phyloP scores from a whole-genome alignment of 2,113 vertebrate genomes.

The Thermophis baileyi region DNA sequence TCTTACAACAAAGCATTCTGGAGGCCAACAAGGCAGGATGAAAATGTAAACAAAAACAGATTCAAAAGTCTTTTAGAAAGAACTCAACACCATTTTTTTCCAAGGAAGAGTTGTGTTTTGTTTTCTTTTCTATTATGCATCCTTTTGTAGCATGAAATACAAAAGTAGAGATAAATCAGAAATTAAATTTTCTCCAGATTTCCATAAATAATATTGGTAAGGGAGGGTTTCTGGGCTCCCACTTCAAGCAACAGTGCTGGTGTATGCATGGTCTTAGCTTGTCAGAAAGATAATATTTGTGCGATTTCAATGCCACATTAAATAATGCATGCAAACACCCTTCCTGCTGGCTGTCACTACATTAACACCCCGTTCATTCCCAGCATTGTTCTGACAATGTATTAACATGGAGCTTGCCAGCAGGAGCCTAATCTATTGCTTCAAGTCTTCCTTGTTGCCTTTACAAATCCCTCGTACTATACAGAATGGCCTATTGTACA shows the following conservation, averaged over 20 bases:
- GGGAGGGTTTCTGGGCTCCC: not conserved
- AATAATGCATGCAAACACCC: slow-evolving; percentile 21
- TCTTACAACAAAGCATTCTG: not conserved
- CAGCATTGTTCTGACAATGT: not conserved
- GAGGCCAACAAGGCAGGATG: not conserved
- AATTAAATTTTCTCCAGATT: not conserved
- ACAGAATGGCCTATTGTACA: slow-evolving; percentile 6
- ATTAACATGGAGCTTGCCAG: slow-evolving; percentile 18
- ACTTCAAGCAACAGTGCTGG: not conserved
- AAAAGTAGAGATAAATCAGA: not conserved
- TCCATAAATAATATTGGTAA: slow-evolving; percentile 6
- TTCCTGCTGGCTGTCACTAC: slow-evolving; percentile 22
- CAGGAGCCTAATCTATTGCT: slow-evolving; percentile 25
- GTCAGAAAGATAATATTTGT: slow-evolving; percentile 25
- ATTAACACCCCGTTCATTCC: slow-evolving; percentile 26
- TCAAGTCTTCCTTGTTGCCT: slow-evolving; percentile 24
- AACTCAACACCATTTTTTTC: not conserved
- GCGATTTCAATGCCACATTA: slow-evolving; percentile 13
- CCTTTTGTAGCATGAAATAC: not conserved
- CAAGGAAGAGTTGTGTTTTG: not conserved
- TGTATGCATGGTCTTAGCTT: not conserved
- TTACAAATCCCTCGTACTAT: slow-evolving; percentile 2
- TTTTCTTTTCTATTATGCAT: not conserved
- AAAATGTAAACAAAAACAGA: not conserved
- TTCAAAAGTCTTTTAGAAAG: not conserved